Evolutionary conservation across 2,113 vertebrate species (phyloP).

Genomic region (Chascanopsetta lugubris): DNA sequence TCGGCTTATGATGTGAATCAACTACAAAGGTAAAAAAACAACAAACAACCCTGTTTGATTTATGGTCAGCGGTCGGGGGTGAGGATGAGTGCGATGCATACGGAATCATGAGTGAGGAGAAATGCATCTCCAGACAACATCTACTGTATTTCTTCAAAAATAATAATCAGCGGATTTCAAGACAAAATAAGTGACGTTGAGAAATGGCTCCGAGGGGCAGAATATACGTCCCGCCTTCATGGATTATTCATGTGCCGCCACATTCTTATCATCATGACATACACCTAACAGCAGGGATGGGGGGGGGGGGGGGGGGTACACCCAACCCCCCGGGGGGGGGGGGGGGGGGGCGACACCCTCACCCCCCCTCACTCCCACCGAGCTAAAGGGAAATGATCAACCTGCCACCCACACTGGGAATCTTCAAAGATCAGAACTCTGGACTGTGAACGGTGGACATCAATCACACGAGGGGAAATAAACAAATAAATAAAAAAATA

Average conservation of each 20-base stretch:
- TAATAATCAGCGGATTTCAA: conserved; percentile 31
- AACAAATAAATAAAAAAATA: too few species aligned
- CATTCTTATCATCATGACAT: conserved; percentile 68
- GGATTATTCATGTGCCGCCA: conserved; percentile 74
- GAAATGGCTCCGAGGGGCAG: conserved; percentile 64
- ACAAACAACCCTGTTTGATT: conserved; percentile 44
- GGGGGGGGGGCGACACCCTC: too few species aligned
- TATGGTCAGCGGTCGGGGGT: conserved; percentile 36
- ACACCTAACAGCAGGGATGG: conserved; percentile 61
- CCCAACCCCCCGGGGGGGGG: too few species aligned
- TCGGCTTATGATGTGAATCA: conserved; percentile 18
- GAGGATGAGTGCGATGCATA: conserved; percentile 42
- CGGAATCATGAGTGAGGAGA: conserved; percentile 50
- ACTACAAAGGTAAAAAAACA: too few species aligned
- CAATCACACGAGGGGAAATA: too few species aligned
- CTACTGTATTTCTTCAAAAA: conserved; percentile 30
- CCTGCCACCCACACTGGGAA: conserved; percentile 29
- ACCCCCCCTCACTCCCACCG: neutral
- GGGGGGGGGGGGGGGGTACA: too few species aligned
- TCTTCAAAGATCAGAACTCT: conserved; percentile 41
- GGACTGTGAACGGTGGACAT: neutral
- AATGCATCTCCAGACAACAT: conserved; percentile 36
- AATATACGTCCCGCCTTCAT: conserved; percentile 69
- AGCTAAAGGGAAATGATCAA: conserved; percentile 61
- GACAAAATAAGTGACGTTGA: conserved; percentile 66